Evolutionary conservation across 2,113 vertebrate species (phyloP), one percentile per base, ranked within the genome.

Genomic region (Aramus guarauna): DNA sequence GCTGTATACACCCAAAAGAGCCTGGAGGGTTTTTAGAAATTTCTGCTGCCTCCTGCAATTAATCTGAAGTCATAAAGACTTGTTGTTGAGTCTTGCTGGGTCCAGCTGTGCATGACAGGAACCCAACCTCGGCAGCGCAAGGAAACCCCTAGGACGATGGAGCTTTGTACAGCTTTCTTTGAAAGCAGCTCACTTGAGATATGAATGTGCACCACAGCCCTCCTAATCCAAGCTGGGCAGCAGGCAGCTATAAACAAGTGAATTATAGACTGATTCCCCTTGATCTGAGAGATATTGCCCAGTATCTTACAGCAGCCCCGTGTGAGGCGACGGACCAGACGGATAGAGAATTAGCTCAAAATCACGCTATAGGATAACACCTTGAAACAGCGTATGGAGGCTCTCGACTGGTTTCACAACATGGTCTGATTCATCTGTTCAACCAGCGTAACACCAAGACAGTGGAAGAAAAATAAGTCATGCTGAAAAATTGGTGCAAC

Each of bases 401-500:
- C 78, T 85, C 71, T 88, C 0, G 0, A 11, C 80, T 90, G 69
- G 74, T 82, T 95, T 95, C 85, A 92, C 59, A 90, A 36, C 16
- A 9, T 10, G 41, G 52, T 67, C 86, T 94, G 88, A 87, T 89
- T 96, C 88, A 75, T 92, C 64, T 95, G 36, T 45, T 81, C 92
- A 79, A 95, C 69, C 77, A 78, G 36, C 2, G 47, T 47, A 94
- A 76, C 69, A 92, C 32, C 66, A 66, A 87, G 81, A 73, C 29
- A 75, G 83, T 60, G 58, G 48, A 89, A 85, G 77, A 66, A 82
- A 79, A 84, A 41, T 48, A 94, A 96, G 34, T 73, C 86, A 92
- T 39, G 83, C 60, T 95, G 94, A 96, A 89, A 94, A 86, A 94
- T 66, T 75, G 58, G 73, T 91, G 86, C 92, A 76, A 81, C 48